These are phyloP conservation scores for Lumbricus terrestris DNA, from an alignment of 2,888 invertebrate genomes.

Conservation along the genomic window DNA sequence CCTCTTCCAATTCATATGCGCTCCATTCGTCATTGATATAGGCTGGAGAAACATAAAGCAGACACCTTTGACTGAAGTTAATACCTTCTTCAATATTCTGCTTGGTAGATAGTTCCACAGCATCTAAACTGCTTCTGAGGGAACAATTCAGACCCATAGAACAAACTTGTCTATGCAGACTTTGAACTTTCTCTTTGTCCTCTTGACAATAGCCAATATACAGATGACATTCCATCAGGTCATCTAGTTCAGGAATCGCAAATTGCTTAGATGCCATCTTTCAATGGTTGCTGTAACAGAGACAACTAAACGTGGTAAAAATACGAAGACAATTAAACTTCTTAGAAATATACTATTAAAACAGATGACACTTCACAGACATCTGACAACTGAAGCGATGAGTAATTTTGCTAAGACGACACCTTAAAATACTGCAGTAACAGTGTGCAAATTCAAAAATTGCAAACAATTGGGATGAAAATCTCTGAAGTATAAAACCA, in stretches of 20 bases:
- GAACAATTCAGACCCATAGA: neutral
- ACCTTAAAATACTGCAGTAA: no score
- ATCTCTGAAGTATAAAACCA: no score
- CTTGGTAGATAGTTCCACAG: neutral
- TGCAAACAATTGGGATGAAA: no score
- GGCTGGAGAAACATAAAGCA: neutral
- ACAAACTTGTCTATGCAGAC: neutral
- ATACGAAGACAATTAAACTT: no score
- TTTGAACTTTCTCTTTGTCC: neutral
- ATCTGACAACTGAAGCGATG: neutral
- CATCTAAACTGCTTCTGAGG: neutral
- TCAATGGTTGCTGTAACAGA: neutral
- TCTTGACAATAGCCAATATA: constrained; percentile 4
- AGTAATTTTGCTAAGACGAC: no score
- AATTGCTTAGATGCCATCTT: neutral
- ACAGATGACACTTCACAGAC: neutral
- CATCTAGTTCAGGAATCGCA: neutral
- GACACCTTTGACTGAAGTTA: neutral
- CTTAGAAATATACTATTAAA: no score
- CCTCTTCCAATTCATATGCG: neutral
- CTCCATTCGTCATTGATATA: neutral
- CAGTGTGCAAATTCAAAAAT: no score
- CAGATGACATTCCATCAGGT: neutral
- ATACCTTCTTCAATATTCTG: neutral
- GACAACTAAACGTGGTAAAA: neutral